Percentiles rank a stretch among this genome's conserved stretches.
Evolutionary conservation across 2,797 vertebrate species (phyloP).

Genomic region (Oreochromis grahami): DNA sequence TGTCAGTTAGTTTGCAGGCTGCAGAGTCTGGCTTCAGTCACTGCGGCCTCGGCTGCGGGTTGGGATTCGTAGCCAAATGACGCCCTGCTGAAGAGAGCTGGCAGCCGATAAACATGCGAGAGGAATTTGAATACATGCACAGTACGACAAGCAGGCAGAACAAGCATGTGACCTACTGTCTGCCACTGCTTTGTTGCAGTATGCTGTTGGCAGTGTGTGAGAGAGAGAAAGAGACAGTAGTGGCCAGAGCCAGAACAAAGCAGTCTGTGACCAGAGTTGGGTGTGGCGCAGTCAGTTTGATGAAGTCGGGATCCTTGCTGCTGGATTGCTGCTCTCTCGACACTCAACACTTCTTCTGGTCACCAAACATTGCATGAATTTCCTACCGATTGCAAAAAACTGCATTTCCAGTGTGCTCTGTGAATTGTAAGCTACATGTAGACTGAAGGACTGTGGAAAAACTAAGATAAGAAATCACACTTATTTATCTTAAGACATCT

Average conservation of each 20-base stretch:
- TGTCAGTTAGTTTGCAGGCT: slow-evolving; percentile 14
- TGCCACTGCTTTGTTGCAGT: slow-evolving; percentile 41
- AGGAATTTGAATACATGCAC: slow-evolving; percentile 48
- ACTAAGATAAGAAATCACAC: neutral
- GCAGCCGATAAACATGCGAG: slow-evolving; percentile 13
- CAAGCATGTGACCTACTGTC: slow-evolving; percentile 42
- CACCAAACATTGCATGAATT: neutral
- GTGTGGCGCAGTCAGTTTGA: slow-evolving; percentile 48
- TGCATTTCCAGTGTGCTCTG: neutral
- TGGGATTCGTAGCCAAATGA: slow-evolving; percentile 20
- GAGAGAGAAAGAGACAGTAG: slow-evolving; percentile 2
- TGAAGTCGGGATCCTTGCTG: neutral
- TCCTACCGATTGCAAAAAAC: neutral
- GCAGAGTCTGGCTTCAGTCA: slow-evolving; percentile 33
- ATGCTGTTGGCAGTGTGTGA: slow-evolving; percentile 14
- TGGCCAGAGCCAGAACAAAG: slow-evolving; percentile 65
- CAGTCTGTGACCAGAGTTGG: slow-evolving; percentile 53
- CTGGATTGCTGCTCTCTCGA: neutral
- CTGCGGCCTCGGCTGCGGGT: neutral
- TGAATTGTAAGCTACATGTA: neutral
- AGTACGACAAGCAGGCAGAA: slow-evolving; percentile 3
- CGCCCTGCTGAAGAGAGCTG: slow-evolving; percentile 19
- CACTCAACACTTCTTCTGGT: neutral
- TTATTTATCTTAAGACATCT: neutral
- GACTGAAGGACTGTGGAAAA: neutral